A percentile compares a stretch with the other conserved stretches of the same genome.
phyloP scores from a whole-genome alignment of 2,797 vertebrate species.

The Chiloscyllium punctatum region DNA sequence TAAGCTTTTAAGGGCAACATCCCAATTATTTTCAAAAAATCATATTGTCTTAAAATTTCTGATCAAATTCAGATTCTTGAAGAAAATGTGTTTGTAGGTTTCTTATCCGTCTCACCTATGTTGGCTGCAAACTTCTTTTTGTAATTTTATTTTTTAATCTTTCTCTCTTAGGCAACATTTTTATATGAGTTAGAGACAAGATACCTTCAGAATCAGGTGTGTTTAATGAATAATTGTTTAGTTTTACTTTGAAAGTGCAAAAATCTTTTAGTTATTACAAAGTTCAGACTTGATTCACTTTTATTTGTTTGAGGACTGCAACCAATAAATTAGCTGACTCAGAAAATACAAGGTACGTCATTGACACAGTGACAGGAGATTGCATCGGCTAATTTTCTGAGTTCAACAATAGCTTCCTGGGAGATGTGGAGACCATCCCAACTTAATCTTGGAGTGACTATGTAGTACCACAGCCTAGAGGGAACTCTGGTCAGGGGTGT shows the following conservation, averaged over 20 bases:
- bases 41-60: neutral
- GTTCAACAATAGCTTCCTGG: neutral
- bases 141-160: neutral
- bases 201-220: conserved; percentile 15
- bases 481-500: no score
- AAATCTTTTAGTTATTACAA: neutral
- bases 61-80: neutral
- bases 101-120: neutral
- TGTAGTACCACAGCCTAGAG: no score
- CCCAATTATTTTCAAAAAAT: neutral
- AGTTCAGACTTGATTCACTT: neutral
- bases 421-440: neutral
- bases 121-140: neutral
- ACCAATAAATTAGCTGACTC: neutral
- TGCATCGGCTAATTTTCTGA: neutral
- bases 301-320: neutral
- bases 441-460: no score
- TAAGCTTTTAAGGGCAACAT: neutral
- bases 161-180: conserved; percentile 6
- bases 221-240: neutral
- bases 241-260: neutral
- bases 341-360: neutral
- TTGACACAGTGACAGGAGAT: neutral
- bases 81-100: neutral
- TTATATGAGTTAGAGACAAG: neutral